Evolutionary conservation across 2,113 vertebrate species (phyloP).

Genomic region (Caretta caretta): DNA sequence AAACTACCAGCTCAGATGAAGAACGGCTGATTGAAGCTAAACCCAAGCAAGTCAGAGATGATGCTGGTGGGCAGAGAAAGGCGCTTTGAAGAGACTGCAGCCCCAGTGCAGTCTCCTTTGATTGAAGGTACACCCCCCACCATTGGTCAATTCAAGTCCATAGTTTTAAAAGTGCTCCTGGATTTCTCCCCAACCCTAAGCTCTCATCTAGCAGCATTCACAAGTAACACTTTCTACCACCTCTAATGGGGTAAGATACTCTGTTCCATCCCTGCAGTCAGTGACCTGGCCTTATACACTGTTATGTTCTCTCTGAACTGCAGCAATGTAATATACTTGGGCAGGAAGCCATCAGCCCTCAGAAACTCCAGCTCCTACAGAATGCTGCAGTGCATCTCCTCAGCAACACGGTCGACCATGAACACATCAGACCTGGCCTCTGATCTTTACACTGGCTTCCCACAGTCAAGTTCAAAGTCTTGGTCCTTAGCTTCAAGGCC

Average conservation of each 20-base stretch:
- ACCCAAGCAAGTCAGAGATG: background rate
- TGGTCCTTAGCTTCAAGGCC: background rate
- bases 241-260: background rate
- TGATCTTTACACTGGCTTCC: background rate
- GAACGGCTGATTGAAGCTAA: conserved; percentile 12
- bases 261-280: background rate
- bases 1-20: conserved; percentile 35
- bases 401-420: background rate
- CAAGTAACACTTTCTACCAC: background rate
- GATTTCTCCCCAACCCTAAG: background rate
- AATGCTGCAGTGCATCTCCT: rapidly evolving
- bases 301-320: background rate
- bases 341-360: background rate
- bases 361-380: background rate
- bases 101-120: rapidly evolving
- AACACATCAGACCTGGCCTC: rapidly evolving
- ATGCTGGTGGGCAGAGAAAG: background rate
- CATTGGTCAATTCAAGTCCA: background rate
- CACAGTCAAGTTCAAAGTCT: background rate
- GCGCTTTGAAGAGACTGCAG: conserved; percentile 6
- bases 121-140: background rate
- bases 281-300: background rate
- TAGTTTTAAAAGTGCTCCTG: background rate
- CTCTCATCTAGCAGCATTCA: background rate
- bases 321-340: background rate